Evolutionary conservation across 2,797 vertebrate genomes (phyloP).

Genomic region (Pyrocephalus nanus): DNA sequence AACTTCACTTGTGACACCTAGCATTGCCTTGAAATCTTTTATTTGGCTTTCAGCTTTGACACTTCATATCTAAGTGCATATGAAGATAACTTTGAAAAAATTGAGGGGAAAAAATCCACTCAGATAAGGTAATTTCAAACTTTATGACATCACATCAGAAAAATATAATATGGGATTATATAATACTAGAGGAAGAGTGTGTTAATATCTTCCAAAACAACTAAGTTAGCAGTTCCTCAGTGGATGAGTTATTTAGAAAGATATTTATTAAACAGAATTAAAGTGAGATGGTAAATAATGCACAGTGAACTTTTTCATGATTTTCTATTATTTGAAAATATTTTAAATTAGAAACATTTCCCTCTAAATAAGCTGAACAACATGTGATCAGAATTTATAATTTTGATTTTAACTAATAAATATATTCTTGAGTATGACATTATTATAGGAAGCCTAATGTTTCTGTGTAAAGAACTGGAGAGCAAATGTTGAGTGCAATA

Average conservation of each 20-base stretch:
- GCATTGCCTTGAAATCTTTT: neutral
- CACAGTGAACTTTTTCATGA: neutral
- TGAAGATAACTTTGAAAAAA: neutral
- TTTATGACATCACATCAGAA: neutral
- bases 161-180: neutral
- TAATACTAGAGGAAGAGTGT: neutral
- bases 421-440: neutral
- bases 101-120: neutral
- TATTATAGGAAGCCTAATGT: neutral
- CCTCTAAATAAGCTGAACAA: neutral
- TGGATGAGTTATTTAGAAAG: neutral
- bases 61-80: accelerated
- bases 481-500: neutral
- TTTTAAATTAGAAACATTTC: neutral
- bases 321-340: neutral
- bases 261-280: neutral
- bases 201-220: neutral
- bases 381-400: neutral
- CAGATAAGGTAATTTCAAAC: neutral
- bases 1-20: neutral
- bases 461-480: neutral
- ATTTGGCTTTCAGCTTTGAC: neutral
- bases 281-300: neutral
- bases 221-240: neutral
- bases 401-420: neutral